These are phyloP conservation scores for Toxostoma redivivum DNA, from an alignment of 2,113 vertebrate genomes.

Conservation along the genomic window DNA sequence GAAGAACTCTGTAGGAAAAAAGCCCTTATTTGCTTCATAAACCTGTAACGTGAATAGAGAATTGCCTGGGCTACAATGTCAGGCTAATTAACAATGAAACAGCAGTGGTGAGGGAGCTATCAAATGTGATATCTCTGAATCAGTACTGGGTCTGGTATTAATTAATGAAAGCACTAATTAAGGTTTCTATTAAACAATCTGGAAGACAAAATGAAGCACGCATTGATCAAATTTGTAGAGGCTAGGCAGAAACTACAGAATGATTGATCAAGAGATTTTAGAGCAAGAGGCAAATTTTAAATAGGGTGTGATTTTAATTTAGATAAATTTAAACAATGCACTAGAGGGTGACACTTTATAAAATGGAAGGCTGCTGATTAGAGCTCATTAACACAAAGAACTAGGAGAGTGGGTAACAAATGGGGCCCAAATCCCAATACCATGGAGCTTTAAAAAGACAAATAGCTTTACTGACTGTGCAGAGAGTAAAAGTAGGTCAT, in stretches of 20 bases:
- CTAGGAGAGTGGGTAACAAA: background rate
- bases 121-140: conserved; percentile 1
- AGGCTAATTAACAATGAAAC: conserved; percentile 3
- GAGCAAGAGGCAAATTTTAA: conserved; percentile 35
- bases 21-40: background rate
- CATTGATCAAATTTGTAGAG: conserved; percentile 11
- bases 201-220: background rate
- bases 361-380: conserved; percentile 5
- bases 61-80: background rate
- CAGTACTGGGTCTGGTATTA: background rate
- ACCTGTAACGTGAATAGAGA: background rate
- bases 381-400: background rate
- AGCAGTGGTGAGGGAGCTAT: background rate
- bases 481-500: background rate
- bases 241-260: background rate
- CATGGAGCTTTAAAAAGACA: background rate
- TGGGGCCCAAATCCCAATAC: background rate
- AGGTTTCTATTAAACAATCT: conserved; percentile 25
- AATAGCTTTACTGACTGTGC: background rate
- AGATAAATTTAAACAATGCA: conserved; percentile 46
- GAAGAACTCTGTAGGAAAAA: background rate
- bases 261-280: conserved; percentile 24
- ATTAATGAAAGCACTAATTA: conserved; percentile 50
- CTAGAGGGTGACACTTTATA: background rate
- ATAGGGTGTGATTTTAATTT: conserved; percentile 63